These are phyloP conservation scores for Ectemnius lituratus DNA, from an alignment of 2,888 invertebrate genomes.

Conservation along the genomic window DNA sequence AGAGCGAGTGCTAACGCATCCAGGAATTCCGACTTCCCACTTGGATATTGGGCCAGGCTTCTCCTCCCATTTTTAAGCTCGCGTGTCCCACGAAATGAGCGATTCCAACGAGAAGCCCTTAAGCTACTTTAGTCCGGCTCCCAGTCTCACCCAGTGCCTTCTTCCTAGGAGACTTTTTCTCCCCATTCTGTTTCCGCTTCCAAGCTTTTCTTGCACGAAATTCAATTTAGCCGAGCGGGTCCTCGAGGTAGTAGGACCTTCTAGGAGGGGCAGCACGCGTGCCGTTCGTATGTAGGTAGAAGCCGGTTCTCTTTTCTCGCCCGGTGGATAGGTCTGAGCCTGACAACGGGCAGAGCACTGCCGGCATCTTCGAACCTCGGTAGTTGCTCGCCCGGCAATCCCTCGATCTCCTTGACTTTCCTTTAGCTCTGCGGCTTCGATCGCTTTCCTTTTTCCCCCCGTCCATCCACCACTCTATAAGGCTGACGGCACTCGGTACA, in stretches of 20 bases:
- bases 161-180: neutral
- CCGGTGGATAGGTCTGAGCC: constrained; percentile 51
- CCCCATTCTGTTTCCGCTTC: neutral
- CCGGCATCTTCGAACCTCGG: constrained; percentile 20
- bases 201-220: constrained; percentile 27
- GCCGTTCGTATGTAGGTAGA: constrained; percentile 25
- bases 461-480: constrained; percentile 39
- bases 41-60: constrained; percentile 5
- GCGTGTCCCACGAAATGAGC: constrained; percentile 20
- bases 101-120: neutral
- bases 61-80: too few species aligned
- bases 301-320: too few species aligned
- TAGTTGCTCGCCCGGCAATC: constrained; percentile 21
- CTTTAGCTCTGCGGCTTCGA: constrained; percentile 31
- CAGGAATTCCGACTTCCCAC: constrained; percentile 23
- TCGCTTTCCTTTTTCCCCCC: constrained; percentile 2
- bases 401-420: constrained; percentile 39
- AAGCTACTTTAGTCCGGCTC: too few species aligned
- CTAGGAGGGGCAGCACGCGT: constrained; percentile 20
- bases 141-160: neutral
- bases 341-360: constrained; percentile 57
- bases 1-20: constrained; percentile 6
- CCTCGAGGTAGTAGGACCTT: constrained; percentile 21
- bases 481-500: constrained; percentile 56
- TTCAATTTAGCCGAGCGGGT: constrained; percentile 51